These are phyloP conservation scores for Myzus persicae DNA, from an alignment of 1,140 invertebrate genomes.

Conservation along the genomic window DNA sequence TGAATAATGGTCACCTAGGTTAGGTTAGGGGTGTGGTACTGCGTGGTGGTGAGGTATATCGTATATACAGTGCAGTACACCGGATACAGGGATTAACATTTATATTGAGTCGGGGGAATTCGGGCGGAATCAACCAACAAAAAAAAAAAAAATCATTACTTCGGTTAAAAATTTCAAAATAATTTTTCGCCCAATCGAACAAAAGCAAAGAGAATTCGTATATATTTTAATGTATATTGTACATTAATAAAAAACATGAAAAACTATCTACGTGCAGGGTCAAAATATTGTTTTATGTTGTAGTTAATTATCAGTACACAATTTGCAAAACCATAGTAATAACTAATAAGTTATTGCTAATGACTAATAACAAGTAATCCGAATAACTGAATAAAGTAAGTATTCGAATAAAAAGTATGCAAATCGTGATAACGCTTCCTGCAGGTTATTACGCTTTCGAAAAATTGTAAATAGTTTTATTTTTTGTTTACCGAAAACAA, in stretches of 20 bases:
- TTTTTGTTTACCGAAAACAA: neutral
- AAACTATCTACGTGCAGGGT: neutral
- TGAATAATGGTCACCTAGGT: neutral
- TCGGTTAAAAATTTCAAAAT: neutral
- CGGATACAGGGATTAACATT: constrained; percentile 46
- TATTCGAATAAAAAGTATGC: neutral
- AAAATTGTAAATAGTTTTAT: neutral
- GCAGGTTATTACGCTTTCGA: neutral
- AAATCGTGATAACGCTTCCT: neutral
- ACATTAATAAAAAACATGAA: neutral
- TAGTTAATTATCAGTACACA: too few species aligned
- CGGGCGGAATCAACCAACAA: neutral
- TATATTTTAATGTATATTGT: neutral
- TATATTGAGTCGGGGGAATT: constrained; percentile 28
- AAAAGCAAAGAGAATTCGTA: neutral
- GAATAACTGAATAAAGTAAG: neutral
- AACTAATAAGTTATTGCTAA: too few species aligned
- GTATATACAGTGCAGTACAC: neutral
- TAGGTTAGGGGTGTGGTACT: neutral
- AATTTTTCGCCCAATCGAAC: neutral
- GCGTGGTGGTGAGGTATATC: neutral
- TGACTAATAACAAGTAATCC: too few species aligned
- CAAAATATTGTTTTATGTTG: too few species aligned
- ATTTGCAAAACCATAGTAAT: too few species aligned
- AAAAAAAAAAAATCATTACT: neutral